Evolutionary conservation across 2,888 invertebrate species (phyloP).

Genomic region (Dryadula phaetusa): DNA sequence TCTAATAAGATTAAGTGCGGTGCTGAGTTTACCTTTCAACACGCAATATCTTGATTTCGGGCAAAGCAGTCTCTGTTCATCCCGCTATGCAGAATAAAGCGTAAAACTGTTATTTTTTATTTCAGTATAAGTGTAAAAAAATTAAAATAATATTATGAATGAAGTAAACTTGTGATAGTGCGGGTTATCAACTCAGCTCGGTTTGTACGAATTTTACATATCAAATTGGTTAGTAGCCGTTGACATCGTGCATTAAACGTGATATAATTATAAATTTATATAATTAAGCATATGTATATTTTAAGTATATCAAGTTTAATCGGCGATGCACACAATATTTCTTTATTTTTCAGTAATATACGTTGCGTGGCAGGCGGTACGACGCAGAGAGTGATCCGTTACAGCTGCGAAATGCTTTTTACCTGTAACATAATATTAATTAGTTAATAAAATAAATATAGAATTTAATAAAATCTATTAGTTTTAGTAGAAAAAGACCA

Average conservation of each 20-base stretch:
- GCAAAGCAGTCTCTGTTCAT: no score
- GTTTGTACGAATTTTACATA: neutral
- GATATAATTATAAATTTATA: neutral
- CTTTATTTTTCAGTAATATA: neutral
- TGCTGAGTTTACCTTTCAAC: no score
- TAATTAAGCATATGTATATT: neutral
- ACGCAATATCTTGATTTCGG: no score
- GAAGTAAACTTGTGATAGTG: neutral
- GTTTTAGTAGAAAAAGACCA: neutral
- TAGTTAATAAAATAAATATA: neutral
- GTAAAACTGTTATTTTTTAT: no score
- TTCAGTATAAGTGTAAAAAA: neutral
- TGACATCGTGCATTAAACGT: neutral
- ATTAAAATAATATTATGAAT: neutral
- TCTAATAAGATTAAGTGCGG: no score
- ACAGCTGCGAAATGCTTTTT: conserved; percentile 27
- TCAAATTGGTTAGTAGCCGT: conserved; percentile 4
- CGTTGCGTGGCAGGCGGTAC: neutral
- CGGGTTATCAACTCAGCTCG: neutral
- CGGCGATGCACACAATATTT: neutral
- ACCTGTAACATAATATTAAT: conserved; percentile 41
- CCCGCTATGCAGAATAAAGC: no score
- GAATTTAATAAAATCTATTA: neutral
- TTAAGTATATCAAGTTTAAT: conserved; percentile 1
- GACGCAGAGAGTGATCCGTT: neutral